Evolutionary conservation across 2,888 invertebrate genomes (phyloP), one percentile per base, ranked within the genome.

Genomic region (Rugalucina vietnamica): DNA sequence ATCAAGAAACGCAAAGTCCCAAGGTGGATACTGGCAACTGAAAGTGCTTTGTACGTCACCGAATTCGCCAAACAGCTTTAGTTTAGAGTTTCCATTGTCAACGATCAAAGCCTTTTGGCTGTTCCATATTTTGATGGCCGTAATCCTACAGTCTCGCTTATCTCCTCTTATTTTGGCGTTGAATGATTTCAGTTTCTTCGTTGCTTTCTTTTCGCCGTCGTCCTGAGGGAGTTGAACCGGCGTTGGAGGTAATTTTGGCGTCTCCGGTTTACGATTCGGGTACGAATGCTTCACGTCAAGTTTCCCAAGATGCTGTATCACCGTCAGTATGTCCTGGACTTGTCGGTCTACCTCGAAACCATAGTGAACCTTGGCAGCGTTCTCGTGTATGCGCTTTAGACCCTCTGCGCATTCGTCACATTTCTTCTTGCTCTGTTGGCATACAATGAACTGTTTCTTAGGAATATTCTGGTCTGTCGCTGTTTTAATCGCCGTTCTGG

Each of bases 1-100:
- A 39, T 88, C 88, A 10, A 84, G 76, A 57, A 86, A 88, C 0
- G 85, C 79, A 39, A 88, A 84, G 43, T 88, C 88, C 88, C 88
- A 88, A 4, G 88, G 88, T 24, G 82, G 76, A 4, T 82, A 76
- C 0, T 77, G 57, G 50, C 86, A 86, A 27, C 70, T 69, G 34
- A 79, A 71, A 12, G 74, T 50, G 32, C 80, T 57, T 4, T 82
- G 36, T 12, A 86, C 43, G 27, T 88, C 86, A 18, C 88, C 88
- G 32, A 79, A 86, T 37, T 86, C 86, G 5, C 84, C 88, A 71
- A 88, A 88, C 27, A 86, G 32, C 70, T 88, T 88, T 18, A 88
- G 71, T 21, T 79, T 79, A 5, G 74, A 27, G 49, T 88, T 88
- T 2, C 73, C 72, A 50, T 88, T 84, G 50, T 88, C 88, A 10